These are phyloP conservation scores for Lathronympha strigana DNA, from an alignment of 2,888 invertebrate genomes.

Conservation along the genomic window DNA sequence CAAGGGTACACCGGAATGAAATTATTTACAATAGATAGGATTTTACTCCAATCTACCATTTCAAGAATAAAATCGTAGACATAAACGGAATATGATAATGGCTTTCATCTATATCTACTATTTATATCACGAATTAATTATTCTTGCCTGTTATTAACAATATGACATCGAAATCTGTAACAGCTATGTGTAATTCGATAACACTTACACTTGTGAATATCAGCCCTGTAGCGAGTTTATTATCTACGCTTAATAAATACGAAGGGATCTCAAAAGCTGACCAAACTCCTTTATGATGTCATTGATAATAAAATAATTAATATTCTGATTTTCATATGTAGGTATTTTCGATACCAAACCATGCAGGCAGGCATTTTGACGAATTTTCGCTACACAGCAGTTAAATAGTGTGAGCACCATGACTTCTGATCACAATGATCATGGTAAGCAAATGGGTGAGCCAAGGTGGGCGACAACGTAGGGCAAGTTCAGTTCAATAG, in stretches of 20 bases:
- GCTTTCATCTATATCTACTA: neutral
- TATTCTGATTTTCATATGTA: conserved; percentile 10
- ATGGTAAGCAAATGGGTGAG: too few species aligned
- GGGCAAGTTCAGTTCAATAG: too few species aligned
- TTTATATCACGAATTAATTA: neutral
- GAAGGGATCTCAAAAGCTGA: conserved; percentile 23
- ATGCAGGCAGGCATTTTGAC: too few species aligned
- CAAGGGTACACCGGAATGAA: neutral
- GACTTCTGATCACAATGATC: too few species aligned
- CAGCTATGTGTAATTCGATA: conserved; percentile 2
- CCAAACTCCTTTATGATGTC: conserved; percentile 1
- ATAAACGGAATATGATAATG: neutral
- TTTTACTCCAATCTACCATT: neutral
- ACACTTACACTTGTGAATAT: conserved; percentile 1
- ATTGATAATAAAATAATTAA: too few species aligned
- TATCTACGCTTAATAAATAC: conserved; percentile 8
- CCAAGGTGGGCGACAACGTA: too few species aligned
- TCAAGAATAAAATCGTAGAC: neutral
- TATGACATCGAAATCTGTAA: neutral
- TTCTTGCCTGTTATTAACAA: neutral
- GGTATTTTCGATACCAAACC: too few species aligned
- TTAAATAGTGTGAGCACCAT: neutral
- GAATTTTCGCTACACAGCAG: neutral
- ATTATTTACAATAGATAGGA: conserved; percentile 8
- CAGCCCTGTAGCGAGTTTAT: neutral